These are phyloP conservation scores for Patiria miniata DNA, from an alignment of 35 echinoderm and acorn worm genomes.

Conservation along the genomic window DNA sequence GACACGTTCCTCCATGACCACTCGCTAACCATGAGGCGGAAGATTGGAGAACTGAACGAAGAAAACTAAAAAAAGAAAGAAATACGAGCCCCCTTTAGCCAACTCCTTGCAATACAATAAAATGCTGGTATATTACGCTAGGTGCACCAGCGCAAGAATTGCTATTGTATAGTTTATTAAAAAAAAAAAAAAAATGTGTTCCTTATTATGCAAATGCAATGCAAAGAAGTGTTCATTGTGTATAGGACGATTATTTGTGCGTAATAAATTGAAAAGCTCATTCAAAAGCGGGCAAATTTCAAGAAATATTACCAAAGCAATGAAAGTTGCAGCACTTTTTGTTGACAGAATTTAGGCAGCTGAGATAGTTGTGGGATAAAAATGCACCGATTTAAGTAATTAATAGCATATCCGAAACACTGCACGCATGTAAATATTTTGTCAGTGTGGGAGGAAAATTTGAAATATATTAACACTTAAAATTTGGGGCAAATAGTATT, in stretches of 20 bases:
- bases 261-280: no score
- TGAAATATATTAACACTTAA: no score
- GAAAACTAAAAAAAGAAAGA: neutral
- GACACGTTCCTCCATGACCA: constrained; percentile 8
- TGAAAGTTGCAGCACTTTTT: no score
- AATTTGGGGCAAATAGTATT: no score
- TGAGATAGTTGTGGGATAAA: no score
- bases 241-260: neutral
- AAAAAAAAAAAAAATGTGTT: neutral
- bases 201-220: constrained; percentile 28
- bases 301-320: no score
- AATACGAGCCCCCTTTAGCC: neutral
- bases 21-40: constrained; percentile 13
- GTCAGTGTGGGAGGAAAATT: no score
- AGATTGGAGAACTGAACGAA: neutral
- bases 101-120: constrained; percentile 14
- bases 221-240: constrained; percentile 28
- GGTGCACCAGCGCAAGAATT: constrained; percentile 8
- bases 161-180: neutral
- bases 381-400: no score
- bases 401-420: no score
- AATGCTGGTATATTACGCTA: neutral
- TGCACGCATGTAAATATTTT: no score
- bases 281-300: no score
- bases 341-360: no score